phyloP scores from a whole-genome alignment of 2,888 invertebrate species.

The Heliconius ethilla region DNA sequence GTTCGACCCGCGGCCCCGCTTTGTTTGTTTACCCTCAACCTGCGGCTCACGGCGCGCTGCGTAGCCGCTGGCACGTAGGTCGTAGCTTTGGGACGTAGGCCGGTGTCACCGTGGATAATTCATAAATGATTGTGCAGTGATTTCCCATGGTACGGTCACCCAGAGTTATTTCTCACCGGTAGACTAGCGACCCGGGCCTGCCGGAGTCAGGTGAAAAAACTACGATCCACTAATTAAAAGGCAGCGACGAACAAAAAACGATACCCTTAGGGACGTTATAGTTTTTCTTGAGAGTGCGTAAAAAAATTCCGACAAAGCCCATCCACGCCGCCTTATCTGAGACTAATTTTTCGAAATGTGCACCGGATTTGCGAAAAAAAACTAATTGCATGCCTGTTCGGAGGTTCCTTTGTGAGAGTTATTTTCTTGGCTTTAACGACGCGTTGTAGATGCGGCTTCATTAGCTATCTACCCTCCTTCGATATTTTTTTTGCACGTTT shows the following conservation, averaged over 20 bases:
- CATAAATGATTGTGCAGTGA: constrained; percentile 44
- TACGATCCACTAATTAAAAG: constrained; percentile 71
- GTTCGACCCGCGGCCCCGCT: constrained; percentile 63
- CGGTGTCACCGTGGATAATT: constrained; percentile 42
- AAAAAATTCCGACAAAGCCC: constrained; percentile 75
- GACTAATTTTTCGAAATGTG: constrained; percentile 64
- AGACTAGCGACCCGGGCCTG: constrained; percentile 36
- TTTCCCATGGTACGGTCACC: constrained; percentile 44
- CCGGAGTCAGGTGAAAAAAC: constrained; percentile 47
- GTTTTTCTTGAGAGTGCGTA: constrained; percentile 60
- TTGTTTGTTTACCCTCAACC: constrained; percentile 69
- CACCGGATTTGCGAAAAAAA: constrained; percentile 56
- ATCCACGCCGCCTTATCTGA: constrained; percentile 60
- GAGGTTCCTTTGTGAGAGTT: constrained; percentile 39
- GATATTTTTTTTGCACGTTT: constrained; percentile 9
- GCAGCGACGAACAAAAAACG: constrained; percentile 69
- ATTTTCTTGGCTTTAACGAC: constrained; percentile 34
- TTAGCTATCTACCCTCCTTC: constrained; percentile 35
- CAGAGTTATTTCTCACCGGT: constrained; percentile 41
- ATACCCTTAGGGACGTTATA: constrained; percentile 63
- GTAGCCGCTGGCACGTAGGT: constrained; percentile 46
- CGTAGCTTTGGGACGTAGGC: constrained; percentile 47
- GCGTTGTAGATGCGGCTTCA: constrained; percentile 28
- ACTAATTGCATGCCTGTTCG: constrained; percentile 52
- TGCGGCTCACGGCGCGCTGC: constrained; percentile 35